These are phyloP conservation scores for Chloropsis hardwickii DNA, from an alignment of 2,113 vertebrate genomes.

Conservation along the genomic window DNA sequence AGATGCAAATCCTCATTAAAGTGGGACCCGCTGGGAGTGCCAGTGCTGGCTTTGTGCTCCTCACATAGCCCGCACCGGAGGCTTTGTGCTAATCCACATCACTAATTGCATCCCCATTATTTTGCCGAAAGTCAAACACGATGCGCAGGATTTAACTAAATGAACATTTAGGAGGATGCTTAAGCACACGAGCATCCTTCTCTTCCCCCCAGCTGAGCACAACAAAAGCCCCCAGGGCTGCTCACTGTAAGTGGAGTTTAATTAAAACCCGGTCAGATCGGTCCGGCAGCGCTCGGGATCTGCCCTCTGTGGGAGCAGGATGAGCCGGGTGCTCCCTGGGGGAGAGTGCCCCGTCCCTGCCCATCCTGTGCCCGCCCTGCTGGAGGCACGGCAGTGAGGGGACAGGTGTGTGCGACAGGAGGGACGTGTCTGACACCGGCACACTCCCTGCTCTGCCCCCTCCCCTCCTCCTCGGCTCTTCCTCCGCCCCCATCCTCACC, in stretches of 20 bases:
- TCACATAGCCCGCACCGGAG: background rate
- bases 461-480: fast-evolving
- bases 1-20: background rate
- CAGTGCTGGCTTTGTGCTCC: background rate
- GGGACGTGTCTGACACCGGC: background rate
- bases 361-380: fast-evolving
- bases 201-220: background rate
- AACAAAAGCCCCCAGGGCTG: background rate
- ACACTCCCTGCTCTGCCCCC: background rate
- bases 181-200: background rate
- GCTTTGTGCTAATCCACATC: background rate
- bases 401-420: background rate
- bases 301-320: fast-evolving
- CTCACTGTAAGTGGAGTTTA: background rate
- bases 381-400: no score
- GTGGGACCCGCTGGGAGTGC: background rate
- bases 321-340: fast-evolving
- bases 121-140: background rate
- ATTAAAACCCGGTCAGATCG: background rate
- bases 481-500: no score
- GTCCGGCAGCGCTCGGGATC: background rate
- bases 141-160: background rate
- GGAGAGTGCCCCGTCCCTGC: fast-evolving
- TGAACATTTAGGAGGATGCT: background rate
- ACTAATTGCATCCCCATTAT: background rate